Conservation (phyloP, 2,797 vertebrate genomes). For the Psittacula echo region DNA sequence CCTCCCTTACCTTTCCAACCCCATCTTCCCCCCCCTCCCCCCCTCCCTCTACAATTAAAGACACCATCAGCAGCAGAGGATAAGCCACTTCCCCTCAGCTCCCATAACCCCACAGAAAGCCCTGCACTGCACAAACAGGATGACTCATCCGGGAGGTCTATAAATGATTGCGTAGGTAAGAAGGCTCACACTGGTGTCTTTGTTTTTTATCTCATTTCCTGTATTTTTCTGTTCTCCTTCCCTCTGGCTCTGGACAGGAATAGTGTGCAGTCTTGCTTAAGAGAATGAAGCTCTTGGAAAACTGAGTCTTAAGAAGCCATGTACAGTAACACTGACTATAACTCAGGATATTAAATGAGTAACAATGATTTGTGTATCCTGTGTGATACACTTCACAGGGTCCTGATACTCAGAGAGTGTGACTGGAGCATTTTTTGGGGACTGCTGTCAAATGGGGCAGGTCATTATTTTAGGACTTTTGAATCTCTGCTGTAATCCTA, state of each 20-base stretch:
- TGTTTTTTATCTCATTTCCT: background rate
- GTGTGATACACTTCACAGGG: background rate
- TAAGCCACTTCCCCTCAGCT: conserved; percentile 71
- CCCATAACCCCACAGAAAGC: conserved; percentile 27
- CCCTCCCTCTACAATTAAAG: background rate
- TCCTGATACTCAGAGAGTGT: background rate
- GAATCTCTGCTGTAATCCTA: background rate
- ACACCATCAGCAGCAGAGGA: conserved; percentile 25
- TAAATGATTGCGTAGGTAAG: conserved; percentile 86
- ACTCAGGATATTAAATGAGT: background rate
- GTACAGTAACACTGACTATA: background rate
- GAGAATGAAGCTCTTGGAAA: background rate
- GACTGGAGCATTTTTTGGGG: background rate
- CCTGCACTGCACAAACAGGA: conserved; percentile 13
- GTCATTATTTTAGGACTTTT: background rate
- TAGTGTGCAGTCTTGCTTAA: background rate
- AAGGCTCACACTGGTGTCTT: background rate
- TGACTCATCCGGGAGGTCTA: conserved; percentile 70
- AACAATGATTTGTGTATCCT: background rate
- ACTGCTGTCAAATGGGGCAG: background rate
- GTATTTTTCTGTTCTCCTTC: background rate
- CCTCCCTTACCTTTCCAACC: background rate
- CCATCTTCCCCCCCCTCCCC: background rate
- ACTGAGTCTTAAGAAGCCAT: background rate
- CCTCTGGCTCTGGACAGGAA: background rate